phyloP scores from a whole-genome alignment of 2,797 vertebrate genomes.

The Coccyzus lansbergi region DNA sequence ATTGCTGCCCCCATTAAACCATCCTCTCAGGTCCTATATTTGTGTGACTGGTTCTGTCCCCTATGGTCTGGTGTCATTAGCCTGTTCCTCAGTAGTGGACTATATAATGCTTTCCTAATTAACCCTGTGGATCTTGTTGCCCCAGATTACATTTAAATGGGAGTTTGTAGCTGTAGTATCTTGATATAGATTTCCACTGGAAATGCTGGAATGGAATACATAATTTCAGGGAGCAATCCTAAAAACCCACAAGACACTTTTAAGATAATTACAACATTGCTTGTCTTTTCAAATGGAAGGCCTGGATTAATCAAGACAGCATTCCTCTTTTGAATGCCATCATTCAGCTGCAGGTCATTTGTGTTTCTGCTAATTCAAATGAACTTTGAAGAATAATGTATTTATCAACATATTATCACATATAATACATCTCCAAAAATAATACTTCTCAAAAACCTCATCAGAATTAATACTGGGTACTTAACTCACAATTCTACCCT shows the following conservation, averaged over 20 bases:
- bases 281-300: constrained; percentile 26
- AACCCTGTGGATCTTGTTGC: constrained; percentile 56
- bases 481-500: not conserved
- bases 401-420: not conserved
- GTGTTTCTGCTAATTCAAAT: not conserved
- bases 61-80: constrained; percentile 7
- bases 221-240: constrained; percentile 31
- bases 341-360: not conserved
- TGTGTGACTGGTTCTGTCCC: constrained; percentile 55
- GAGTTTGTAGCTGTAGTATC: constrained; percentile 26
- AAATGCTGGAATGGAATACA: constrained; percentile 5
- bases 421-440: not conserved
- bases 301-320: not conserved
- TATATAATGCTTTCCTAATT: constrained; percentile 62
- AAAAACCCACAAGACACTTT: not conserved
- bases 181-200: constrained; percentile 32
- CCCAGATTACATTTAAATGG: constrained; percentile 59
- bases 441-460: not conserved
- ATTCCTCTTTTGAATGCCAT: not conserved
- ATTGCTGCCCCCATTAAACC: constrained; percentile 65
- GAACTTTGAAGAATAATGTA: not conserved
- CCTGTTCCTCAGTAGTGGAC: not conserved
- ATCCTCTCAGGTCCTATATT: constrained; percentile 67
- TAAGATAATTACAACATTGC: not conserved
- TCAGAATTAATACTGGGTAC: not conserved